phyloP scores from a whole-genome alignment of 1,140 invertebrate species.

The Onthophagus taurus region DNA sequence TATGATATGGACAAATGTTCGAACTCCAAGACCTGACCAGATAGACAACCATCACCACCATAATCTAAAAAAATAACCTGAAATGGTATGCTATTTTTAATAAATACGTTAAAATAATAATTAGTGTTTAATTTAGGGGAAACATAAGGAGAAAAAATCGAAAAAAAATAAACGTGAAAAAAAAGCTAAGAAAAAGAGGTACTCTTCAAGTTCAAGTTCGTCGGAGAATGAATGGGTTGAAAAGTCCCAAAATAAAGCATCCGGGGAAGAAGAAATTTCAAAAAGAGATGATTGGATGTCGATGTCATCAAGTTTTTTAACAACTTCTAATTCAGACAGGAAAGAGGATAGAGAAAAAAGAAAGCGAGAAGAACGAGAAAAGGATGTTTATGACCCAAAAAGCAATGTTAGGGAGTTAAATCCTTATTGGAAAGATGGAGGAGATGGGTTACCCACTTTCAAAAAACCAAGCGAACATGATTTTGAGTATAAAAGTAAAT shows the following conservation, averaged over 20 bases:
- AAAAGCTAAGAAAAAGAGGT: conserved; percentile 21
- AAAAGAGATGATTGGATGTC: conserved; percentile 44
- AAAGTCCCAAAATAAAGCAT: conserved; percentile 17
- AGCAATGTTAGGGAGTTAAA: conserved; percentile 73
- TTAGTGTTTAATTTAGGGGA: conserved; percentile 28
- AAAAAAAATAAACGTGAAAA: conserved; percentile 25
- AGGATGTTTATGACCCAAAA: conserved; percentile 57
- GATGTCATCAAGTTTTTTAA: conserved; percentile 35
- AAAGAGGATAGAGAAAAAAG: conserved; percentile 21
- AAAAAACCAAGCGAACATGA: conserved; percentile 39
- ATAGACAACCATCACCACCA: no score
- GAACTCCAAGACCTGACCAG: no score
- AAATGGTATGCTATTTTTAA: no score
- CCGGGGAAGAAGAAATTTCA: not conserved
- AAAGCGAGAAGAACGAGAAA: conserved; percentile 39
- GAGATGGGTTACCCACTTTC: conserved; percentile 64
- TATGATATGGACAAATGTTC: no score
- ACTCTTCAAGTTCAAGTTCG: conserved; percentile 14
- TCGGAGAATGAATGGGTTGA: conserved; percentile 32
- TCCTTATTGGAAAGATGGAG: conserved; percentile 87
- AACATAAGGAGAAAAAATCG: conserved; percentile 26
- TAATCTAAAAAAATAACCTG: not conserved
- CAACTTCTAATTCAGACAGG: conserved; percentile 35
- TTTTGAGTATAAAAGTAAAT: conserved; percentile 20
- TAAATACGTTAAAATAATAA: not conserved